Conservation (phyloP, 2,113 vertebrate species). For the Amia ocellicauda region DNA sequence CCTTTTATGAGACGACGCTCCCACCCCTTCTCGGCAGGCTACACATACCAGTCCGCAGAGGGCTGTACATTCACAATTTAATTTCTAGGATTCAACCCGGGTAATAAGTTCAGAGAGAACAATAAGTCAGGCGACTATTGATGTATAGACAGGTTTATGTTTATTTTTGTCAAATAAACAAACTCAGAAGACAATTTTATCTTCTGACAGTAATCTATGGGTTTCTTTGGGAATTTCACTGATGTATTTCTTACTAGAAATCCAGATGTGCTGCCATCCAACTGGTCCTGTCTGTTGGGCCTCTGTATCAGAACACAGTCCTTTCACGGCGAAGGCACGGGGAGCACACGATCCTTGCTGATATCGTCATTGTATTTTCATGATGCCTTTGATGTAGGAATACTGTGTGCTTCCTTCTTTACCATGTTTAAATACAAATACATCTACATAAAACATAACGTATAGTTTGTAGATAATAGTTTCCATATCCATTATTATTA, state of each 20-base stretch:
- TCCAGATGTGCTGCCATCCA: slow-evolving; percentile 5
- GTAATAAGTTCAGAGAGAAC: neutral
- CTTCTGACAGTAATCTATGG: slow-evolving; percentile 1
- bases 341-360: too few species aligned
- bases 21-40: too few species aligned
- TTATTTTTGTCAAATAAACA: neutral
- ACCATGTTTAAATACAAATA: too few species aligned
- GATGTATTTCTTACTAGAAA: slow-evolving; percentile 16
- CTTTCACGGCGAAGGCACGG: neutral
- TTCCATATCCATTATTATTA: too few species aligned
- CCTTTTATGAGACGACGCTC: too few species aligned
- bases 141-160: neutral
- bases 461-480: too few species aligned
- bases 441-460: too few species aligned
- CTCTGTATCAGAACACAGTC: neutral
- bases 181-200: slow-evolving; percentile 12
- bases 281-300: neutral
- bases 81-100: neutral
- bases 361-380: too few species aligned
- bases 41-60: neutral
- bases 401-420: too few species aligned
- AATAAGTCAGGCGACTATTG: neutral
- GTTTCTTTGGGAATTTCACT: neutral
- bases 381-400: too few species aligned
- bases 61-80: neutral